Evolutionary conservation across 2,888 invertebrate species (phyloP), one percentile per base, ranked within the genome.

Genomic region (Apodemia zela): DNA sequence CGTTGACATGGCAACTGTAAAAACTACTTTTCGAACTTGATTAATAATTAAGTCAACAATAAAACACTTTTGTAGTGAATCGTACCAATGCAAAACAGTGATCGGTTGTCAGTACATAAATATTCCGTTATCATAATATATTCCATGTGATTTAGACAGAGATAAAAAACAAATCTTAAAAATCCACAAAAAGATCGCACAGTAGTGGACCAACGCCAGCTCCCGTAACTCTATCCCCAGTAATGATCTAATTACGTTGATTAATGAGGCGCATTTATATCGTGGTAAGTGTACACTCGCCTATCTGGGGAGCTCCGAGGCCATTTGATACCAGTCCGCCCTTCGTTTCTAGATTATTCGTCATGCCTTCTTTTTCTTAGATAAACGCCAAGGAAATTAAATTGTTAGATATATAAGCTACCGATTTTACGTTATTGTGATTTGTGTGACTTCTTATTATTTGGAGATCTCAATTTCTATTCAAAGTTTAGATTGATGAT

Each of bases 211-310:
- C 82, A 82, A 38, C 38, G 82, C 82, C 79, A 73, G 71, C 54
- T 67, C 73, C 76, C 60, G 80, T 77, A 82, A 90, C 88, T 75
- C 82, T 87, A 90, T 82, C 82, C 80, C 47, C 76, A 69, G 80
- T 87, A 89, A 90, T 89, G 89, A 89, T 85, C 88, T 90, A 87
- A 90, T 90, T 90, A 90, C 83, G 70, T 77, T 85, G 90, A 90
- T 89, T 86, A 89, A 90, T 88, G 89, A 82, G 79, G 72, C 78
- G 71, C 87, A 89, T 90, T 90, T 84, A 87, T 89, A 86, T 87
- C 73, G 75, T 73, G 76, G 87, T 80, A 82, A 86, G 82, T 76
- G 79, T 81, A 82, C 54, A 54, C 85, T 81, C 75, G 74, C 73
- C 73, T 72, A 72, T 73, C 74, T 68, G 54, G 54, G 54, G 54